Evolutionary conservation across 2,113 vertebrate species (phyloP).

Genomic region (Pterocles burchelli): DNA sequence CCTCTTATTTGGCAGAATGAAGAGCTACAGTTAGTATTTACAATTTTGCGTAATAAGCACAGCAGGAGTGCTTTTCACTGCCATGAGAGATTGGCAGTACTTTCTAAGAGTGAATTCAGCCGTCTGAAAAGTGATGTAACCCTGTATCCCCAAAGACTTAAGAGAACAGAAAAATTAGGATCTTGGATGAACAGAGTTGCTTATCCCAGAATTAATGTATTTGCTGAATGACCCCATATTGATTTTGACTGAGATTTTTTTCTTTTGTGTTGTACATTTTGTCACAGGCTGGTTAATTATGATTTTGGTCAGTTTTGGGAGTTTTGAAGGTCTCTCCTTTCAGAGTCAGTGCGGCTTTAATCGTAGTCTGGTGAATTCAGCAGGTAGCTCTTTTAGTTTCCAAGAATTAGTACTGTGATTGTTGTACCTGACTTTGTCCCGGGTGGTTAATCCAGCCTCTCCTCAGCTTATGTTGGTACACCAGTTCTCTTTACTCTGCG

Average conservation of each 20-base stretch:
- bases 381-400: conserved; percentile 13
- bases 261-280: conserved; percentile 9
- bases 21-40: conserved; percentile 50
- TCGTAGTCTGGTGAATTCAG: conserved; percentile 36
- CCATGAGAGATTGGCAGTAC: conserved; percentile 17
- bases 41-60: conserved; percentile 32
- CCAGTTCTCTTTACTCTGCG: background rate
- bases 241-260: background rate
- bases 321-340: conserved; percentile 36
- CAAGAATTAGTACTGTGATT: background rate
- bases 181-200: conserved; percentile 10
- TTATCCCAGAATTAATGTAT: background rate
- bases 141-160: background rate
- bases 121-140: conserved; percentile 41
- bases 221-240: background rate
- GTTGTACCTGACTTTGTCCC: background rate
- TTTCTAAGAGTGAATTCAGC: conserved; percentile 31
- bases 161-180: background rate
- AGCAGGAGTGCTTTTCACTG: conserved; percentile 45
- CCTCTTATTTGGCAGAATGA: conserved; percentile 35
- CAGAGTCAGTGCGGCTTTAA: background rate
- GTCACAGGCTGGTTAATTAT: background rate
- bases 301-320: background rate
- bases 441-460: conserved; percentile 16
- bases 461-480: background rate